These are phyloP conservation scores for Microcebus murinus DNA, from an alignment of 2,113 vertebrate genomes.

Conservation along the genomic window DNA sequence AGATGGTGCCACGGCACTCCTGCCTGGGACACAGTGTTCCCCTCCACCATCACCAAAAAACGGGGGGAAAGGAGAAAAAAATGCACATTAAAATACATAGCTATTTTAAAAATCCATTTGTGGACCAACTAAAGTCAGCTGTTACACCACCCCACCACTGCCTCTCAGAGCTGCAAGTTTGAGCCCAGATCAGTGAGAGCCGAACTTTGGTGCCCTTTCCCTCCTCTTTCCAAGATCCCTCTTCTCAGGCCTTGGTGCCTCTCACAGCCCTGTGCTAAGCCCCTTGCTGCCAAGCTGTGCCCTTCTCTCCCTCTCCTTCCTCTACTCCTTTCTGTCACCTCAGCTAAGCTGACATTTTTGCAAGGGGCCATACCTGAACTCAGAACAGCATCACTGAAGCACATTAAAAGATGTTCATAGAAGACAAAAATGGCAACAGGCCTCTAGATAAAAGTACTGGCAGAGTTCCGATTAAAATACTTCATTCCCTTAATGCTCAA, in stretches of 20 bases:
- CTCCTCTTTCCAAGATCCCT: background rate
- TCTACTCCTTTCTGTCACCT: background rate
- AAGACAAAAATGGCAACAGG: too few species aligned
- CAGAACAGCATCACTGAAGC: background rate
- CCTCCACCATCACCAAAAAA: too few species aligned
- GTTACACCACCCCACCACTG: too few species aligned
- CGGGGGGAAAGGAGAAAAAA: background rate
- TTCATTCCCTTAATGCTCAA: too few species aligned
- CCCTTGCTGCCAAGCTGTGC: background rate
- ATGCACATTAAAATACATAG: background rate
- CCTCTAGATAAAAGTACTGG: too few species aligned
- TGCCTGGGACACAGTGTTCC: too few species aligned
- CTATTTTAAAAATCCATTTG: background rate
- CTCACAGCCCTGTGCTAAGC: background rate
- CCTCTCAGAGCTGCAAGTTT: background rate
- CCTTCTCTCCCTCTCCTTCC: background rate
- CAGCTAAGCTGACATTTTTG: background rate
- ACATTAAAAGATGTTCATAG: background rate
- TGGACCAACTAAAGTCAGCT: background rate
- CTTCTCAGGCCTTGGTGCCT: background rate
- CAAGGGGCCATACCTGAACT: background rate
- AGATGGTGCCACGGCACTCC: too few species aligned
- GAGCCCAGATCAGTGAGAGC: background rate
- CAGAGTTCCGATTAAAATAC: too few species aligned
- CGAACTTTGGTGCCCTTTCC: background rate